phyloP scores from a whole-genome alignment of 2,797 vertebrate genomes.

The Lutjanus campechanus region DNA sequence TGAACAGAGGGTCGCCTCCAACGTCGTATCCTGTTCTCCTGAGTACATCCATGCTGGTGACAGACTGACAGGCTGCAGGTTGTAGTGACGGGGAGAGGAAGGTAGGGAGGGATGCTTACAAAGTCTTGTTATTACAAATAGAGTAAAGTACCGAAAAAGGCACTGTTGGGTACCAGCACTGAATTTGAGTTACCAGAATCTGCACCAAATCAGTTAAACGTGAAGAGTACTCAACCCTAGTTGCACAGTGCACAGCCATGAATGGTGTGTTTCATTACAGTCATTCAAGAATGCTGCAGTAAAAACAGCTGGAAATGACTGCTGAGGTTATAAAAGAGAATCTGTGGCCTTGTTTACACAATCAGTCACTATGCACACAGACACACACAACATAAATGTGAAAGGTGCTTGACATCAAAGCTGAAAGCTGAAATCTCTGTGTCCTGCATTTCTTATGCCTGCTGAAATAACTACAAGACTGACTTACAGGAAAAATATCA shows the following conservation, averaged over 20 bases:
- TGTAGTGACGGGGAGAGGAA: too few relatives aligned
- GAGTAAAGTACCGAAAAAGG: too few relatives aligned
- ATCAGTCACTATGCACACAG: not conserved
- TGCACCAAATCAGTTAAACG: too few relatives aligned
- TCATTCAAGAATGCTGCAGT: not conserved
- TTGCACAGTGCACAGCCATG: not conserved
- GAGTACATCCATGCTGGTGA: too few relatives aligned
- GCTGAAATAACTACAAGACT: slow-evolving; percentile 26
- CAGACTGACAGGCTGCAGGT: too few relatives aligned
- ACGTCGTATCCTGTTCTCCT: too few relatives aligned
- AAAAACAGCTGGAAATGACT: not conserved
- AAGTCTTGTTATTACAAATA: too few relatives aligned
- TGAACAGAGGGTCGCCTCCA: too few relatives aligned
- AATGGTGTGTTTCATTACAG: not conserved
- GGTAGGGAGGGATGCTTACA: too few relatives aligned
- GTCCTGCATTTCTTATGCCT: not conserved
- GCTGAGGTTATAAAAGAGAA: too few relatives aligned
- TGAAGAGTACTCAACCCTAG: not conserved
- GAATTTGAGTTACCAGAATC: too few relatives aligned
- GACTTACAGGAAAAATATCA: slow-evolving; percentile 10
- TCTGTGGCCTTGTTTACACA: not conserved
- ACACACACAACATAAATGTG: slow-evolving; percentile 3
- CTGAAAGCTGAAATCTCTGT: not conserved
- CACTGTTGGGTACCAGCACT: too few relatives aligned
- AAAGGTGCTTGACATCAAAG: slow-evolving; percentile 8